Evolutionary conservation across 2,888 invertebrate genomes (phyloP), one percentile per base, ranked within the genome.

Genomic region (Parnassius orleans): DNA sequence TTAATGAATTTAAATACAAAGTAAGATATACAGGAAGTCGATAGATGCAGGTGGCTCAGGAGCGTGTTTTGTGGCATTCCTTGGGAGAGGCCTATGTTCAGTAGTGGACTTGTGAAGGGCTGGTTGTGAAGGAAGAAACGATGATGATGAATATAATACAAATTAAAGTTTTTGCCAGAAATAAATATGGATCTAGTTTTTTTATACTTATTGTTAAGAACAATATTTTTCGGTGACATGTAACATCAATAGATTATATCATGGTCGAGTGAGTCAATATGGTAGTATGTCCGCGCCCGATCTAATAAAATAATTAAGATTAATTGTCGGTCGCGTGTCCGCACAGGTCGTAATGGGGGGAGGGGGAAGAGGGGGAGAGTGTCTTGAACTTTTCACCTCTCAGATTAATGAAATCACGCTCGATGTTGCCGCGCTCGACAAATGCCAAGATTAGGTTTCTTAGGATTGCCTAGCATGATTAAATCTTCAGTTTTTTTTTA

Each of bases 311-410:
- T 82, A 83, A 86, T 83, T 80, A 81, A 80, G 68, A 67, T 60
- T 84, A 86, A 85, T 87, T 83, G 80, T 65, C 61, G 3, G 48
- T 15, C 43, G 54, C 14, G 65, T 60, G 70, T 65, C 67, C 69
- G 70, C 68, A 71, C 69, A 68, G 63, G 57, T 58, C 57, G 61
- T 61, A 57, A 46, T 19, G 44, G 48, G 43, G 56, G 57, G 64
- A 67, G 66, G 65, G 64, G 68, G 66, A 66, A 65, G 75, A 78
- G 77, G 79, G 68, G 66, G 66, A 65, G 75, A 78, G 77, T 33
- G 79, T 74, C 73, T 80, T 83, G 85, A 80, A 81, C 84, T 72
- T 74, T 80, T 86, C 83, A 86, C 84, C 84, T 66, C 72, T 71
- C 73, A 79, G 80, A 83, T 84, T 81, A 81, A 74, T 78, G 68